Evolutionary conservation across 2,113 vertebrate genomes (phyloP).

Genomic region (Anarhynchus alexandrinus): DNA sequence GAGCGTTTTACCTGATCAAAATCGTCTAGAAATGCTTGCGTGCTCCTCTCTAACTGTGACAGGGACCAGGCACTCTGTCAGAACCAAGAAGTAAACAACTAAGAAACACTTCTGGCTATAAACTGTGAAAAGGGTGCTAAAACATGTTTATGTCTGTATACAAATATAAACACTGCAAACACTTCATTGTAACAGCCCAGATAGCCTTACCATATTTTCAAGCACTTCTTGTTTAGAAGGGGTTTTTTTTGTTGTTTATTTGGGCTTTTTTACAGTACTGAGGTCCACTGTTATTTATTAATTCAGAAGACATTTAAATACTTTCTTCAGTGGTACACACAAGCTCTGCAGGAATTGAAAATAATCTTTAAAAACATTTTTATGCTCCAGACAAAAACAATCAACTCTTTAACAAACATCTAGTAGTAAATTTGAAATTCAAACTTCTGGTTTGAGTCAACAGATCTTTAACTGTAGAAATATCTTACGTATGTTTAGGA

Average conservation of each 20-base stretch:
- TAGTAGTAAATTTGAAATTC: background rate
- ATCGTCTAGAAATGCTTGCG: accelerated
- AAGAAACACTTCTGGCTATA: background rate
- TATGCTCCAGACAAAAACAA: background rate
- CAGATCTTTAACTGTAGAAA: background rate
- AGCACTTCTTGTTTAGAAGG: background rate
- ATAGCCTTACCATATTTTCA: background rate
- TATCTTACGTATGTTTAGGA: background rate
- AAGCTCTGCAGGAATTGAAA: background rate
- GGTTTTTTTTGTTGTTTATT: background rate
- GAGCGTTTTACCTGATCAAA: background rate
- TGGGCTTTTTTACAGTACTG: background rate
- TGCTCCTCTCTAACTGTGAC: background rate
- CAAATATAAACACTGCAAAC: background rate
- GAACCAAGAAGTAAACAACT: background rate
- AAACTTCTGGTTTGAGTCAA: background rate
- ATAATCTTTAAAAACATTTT: background rate
- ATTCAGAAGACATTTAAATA: background rate
- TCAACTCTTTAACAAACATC: background rate
- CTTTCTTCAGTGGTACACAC: background rate
- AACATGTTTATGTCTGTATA: background rate
- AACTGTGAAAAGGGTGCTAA: background rate
- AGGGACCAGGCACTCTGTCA: background rate
- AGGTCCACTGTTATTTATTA: background rate
- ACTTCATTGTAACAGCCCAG: background rate